phyloP scores from a whole-genome alignment of 37 sponge, comb jelly and placozoan species.

The Chondrosia reniformis region DNA sequence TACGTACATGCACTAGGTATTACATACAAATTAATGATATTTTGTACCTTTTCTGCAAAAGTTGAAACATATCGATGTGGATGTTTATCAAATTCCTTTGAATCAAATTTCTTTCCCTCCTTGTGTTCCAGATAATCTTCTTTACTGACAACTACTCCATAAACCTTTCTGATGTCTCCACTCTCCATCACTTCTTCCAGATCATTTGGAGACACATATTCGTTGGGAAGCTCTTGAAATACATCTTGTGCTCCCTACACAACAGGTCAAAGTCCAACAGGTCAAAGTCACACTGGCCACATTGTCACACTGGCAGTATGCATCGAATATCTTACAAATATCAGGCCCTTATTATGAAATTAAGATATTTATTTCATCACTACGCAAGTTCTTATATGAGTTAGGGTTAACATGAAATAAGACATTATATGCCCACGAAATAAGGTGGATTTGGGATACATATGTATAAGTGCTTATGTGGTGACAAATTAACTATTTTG shows the following conservation, averaged over 20 bases:
- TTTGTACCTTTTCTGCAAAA: constrained; percentile 60
- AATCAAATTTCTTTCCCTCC: constrained; percentile 43
- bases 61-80: constrained; percentile 51
- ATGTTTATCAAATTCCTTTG: constrained; percentile 43
- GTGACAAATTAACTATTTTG: too few relatives aligned
- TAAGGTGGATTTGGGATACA: too few relatives aligned
- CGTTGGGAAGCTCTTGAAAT: constrained; percentile 90
- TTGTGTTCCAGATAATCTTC: constrained; percentile 57
- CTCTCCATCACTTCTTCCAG: constrained; percentile 70
- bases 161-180: constrained; percentile 75
- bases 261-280: too few relatives aligned
- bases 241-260: constrained; percentile 86
- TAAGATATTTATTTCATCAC: too few relatives aligned
- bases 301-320: not conserved
- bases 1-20: not conserved
- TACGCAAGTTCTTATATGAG: too few relatives aligned
- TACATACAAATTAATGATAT: not conserved
- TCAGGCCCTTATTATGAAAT: too few relatives aligned
- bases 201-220: constrained; percentile 74
- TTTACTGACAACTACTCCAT: constrained; percentile 65
- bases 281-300: too few relatives aligned
- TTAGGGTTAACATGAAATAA: too few relatives aligned
- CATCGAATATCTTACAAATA: not conserved
- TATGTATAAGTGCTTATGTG: too few relatives aligned
- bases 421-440: too few relatives aligned